A percentile compares a stretch with the other conserved stretches of the same genome.
Conservation (phyloP, 2,113 vertebrate species). For the Spermophilus dauricus region DNA sequence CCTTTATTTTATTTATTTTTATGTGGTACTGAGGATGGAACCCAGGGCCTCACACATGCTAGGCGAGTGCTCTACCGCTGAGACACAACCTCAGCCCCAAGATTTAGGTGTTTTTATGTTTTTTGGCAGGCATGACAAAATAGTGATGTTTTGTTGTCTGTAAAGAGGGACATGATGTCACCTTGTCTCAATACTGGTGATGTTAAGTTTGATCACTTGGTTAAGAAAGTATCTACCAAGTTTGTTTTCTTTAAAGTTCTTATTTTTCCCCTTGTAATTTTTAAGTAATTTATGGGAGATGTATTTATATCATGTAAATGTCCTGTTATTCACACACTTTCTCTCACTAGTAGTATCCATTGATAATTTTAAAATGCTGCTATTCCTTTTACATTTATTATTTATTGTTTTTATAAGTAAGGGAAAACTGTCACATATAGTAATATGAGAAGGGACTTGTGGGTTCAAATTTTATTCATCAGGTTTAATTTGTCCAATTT, state of each 20-base stretch:
- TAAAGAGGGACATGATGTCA: background rate
- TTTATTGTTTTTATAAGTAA: background rate
- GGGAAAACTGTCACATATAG: background rate
- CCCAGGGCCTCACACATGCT: no score
- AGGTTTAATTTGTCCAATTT: background rate
- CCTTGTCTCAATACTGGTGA: background rate
- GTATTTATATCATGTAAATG: background rate
- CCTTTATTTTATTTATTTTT: no score
- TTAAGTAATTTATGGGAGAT: background rate
- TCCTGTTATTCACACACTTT: background rate
- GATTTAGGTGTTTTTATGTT: no score
- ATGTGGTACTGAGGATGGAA: no score
- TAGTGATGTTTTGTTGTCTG: background rate
- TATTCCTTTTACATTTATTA: background rate
- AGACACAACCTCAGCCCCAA: no score
- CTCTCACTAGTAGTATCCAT: background rate
- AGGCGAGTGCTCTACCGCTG: no score
- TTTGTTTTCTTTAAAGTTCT: conserved; percentile 5
- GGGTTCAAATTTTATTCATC: background rate
- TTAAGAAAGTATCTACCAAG: background rate
- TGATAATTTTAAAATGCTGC: background rate
- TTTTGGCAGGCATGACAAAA: background rate
- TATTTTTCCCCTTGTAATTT: background rate
- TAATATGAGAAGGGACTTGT: background rate
- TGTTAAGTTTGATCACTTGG: background rate